Conservation (phyloP, 2,797 vertebrate genomes). For the Poecilia wingei region DNA sequence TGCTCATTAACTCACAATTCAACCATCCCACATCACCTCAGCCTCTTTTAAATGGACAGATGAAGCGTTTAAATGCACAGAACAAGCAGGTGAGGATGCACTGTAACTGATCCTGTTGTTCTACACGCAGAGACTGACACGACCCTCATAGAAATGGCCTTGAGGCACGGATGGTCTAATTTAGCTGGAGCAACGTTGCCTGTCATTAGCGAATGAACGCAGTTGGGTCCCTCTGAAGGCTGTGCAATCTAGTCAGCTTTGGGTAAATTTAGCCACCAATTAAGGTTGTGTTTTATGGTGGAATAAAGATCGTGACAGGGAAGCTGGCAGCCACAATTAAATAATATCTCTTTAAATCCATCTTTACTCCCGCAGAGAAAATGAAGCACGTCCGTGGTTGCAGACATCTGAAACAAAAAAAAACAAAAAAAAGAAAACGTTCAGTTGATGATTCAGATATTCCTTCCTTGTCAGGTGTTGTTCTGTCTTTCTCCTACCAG, state of each 20-base stretch:
- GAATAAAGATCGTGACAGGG: constrained; percentile 34
- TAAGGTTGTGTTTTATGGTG: constrained; percentile 65
- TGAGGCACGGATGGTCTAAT: constrained; percentile 73
- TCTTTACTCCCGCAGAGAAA: constrained; percentile 40
- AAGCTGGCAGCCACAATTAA: constrained; percentile 47
- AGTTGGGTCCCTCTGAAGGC: constrained; percentile 63
- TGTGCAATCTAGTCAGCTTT: constrained; percentile 48
- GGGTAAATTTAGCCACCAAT: constrained; percentile 76
- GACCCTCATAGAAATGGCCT: constrained; percentile 69
- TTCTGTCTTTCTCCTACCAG: background rate
- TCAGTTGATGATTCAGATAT: constrained; percentile 26
- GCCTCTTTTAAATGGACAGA: constrained; percentile 19
- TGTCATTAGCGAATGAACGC: constrained; percentile 70
- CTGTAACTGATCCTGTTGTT: constrained; percentile 43
- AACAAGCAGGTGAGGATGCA: constrained; percentile 13
- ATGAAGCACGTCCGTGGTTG: background rate
- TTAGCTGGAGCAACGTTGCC: constrained; percentile 77
- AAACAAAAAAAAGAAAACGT: too few species aligned
- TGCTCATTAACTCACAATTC: constrained; percentile 47
- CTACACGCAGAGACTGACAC: constrained; percentile 62
- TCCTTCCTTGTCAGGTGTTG: constrained; percentile 14
- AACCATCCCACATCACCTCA: constrained; percentile 19
- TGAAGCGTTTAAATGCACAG: constrained; percentile 9
- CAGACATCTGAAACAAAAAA: background rate
- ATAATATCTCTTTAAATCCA: constrained; percentile 52